These are phyloP conservation scores for Hippocampus barbouri DNA, from an alignment of 2,113 vertebrate species.

Conservation along the genomic window DNA sequence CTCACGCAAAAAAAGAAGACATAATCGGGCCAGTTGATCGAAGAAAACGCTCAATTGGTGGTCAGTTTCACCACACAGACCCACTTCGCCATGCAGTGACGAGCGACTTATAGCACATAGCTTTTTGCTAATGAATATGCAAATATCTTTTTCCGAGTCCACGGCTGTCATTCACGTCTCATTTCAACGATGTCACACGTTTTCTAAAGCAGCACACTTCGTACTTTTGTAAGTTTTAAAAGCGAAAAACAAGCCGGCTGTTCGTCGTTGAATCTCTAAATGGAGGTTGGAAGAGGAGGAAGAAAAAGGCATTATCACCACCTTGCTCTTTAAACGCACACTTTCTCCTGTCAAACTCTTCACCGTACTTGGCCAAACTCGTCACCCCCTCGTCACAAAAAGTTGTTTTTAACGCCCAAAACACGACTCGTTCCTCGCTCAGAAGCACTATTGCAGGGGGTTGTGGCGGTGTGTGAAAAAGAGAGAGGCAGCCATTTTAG, in stretches of 20 bases:
- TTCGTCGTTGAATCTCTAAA: constrained; percentile 7
- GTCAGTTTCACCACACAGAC: constrained; percentile 14
- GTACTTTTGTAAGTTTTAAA: not conserved
- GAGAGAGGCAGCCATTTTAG: constrained; percentile 95
- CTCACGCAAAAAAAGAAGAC: constrained; percentile 29
- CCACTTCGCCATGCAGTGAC: not conserved
- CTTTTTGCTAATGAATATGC: constrained; percentile 55
- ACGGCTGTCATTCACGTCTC: constrained; percentile 49
- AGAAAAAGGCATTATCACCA: constrained; percentile 21
- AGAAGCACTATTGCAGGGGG: constrained; percentile 55
- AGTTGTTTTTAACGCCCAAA: constrained; percentile 26
- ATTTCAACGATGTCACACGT: constrained; percentile 44
- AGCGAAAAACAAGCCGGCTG: not conserved
- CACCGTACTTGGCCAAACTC: constrained; percentile 61
- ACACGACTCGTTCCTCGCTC: not conserved
- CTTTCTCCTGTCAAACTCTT: constrained; percentile 58
- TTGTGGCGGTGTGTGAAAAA: constrained; percentile 60
- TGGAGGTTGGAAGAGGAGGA: constrained; percentile 20
- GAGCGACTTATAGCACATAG: not conserved
- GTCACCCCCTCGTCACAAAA: constrained; percentile 19
- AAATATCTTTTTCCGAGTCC: constrained; percentile 47
- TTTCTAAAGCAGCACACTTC: not conserved
- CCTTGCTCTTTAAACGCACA: constrained; percentile 31
- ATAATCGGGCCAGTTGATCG: constrained; percentile 51
- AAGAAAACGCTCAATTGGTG: constrained; percentile 28